Evolutionary conservation across 2,888 invertebrate genomes (phyloP), one percentile per base, ranked within the genome.

Genomic region (Rhaphigaster nebulosa): DNA sequence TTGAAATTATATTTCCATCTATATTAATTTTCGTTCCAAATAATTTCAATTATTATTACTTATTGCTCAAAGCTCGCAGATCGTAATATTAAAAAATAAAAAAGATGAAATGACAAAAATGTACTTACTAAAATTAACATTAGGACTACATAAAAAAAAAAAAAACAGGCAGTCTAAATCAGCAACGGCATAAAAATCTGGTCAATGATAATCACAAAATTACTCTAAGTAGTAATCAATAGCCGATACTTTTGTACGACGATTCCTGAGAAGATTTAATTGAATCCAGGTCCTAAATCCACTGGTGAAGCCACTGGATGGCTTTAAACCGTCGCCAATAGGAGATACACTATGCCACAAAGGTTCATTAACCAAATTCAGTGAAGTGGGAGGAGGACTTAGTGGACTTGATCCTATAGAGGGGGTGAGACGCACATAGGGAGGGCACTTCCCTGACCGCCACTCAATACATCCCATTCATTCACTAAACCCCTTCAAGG

Each of bases 291-390:
- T 3, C 65, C 18, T 29, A 29, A 65, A 1, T 15, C 29, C 65
- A 15, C 13, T 29, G 65, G 13, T 65, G 15, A 65, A 29, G 29
- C 65, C 65, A 65, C 29, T 29, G n/a, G 15, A 65, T 65, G 65
- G 65, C 65, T 65, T 65, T 65, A 65, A 65, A 29, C 65, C 60
- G 26, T n/a, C n/a, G n/a, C 60, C 65, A 15, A 65, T 29, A 65
- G 65, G 65, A 65, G 29, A 65, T 65, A 65, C 29, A 65, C 65
- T n/a, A 8, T n/a, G 60, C n/a, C 65, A 65, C 65, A 65, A 65
- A 65, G 65, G 65, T 29, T 65, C 29, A 15, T 29, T 29, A 65
- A 65, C n/a, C 65, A 65, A 65, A 65, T 65, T n/a, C 65, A 29
- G 29, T 65, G 29, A 65, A 65, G n/a, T 65, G 29, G 65, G 65